phyloP scores from a whole-genome alignment of 2,888 invertebrate genomes.

The Orgyia antiqua region DNA sequence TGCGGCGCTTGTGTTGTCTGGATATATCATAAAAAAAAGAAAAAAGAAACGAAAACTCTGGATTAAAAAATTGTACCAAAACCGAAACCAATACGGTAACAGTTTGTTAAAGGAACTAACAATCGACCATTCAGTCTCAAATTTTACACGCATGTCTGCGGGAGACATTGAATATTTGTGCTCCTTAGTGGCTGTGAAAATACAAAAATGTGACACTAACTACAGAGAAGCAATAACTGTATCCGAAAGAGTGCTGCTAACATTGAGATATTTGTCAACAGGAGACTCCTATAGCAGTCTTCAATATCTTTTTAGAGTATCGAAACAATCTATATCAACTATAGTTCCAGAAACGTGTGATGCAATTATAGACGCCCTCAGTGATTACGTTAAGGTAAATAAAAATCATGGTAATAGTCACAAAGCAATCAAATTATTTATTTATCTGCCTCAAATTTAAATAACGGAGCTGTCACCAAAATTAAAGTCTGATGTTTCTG shows the following conservation, averaged over 20 bases:
- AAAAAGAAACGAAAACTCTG: too few species aligned
- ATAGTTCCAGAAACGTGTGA: constrained; percentile 16
- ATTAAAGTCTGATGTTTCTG: not conserved
- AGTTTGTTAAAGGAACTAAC: too few species aligned
- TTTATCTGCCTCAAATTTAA: not conserved
- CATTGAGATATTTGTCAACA: constrained; percentile 3
- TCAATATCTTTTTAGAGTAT: constrained; percentile 15
- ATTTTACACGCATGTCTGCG: too few species aligned
- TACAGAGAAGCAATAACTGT: constrained; percentile 9
- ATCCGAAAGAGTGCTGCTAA: constrained; percentile 6
- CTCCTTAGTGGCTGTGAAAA: too few species aligned
- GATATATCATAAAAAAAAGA: too few species aligned
- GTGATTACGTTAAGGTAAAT: constrained; percentile 13
- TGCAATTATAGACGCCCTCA: constrained; percentile 12
- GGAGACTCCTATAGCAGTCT: constrained; percentile 12
- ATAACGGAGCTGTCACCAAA: not conserved
- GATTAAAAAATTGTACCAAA: too few species aligned
- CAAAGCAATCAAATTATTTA: too few species aligned
- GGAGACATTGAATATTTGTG: too few species aligned
- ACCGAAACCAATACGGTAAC: too few species aligned
- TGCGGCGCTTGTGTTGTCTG: too few species aligned
- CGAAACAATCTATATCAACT: constrained; percentile 12
- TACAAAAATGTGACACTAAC: constrained; percentile 8
- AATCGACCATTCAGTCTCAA: too few species aligned
- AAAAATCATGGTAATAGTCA: too few species aligned